Base-by-base conservation (phyloP, 2,888 invertebrate species). In the Ormyrus labotus region DNA sequence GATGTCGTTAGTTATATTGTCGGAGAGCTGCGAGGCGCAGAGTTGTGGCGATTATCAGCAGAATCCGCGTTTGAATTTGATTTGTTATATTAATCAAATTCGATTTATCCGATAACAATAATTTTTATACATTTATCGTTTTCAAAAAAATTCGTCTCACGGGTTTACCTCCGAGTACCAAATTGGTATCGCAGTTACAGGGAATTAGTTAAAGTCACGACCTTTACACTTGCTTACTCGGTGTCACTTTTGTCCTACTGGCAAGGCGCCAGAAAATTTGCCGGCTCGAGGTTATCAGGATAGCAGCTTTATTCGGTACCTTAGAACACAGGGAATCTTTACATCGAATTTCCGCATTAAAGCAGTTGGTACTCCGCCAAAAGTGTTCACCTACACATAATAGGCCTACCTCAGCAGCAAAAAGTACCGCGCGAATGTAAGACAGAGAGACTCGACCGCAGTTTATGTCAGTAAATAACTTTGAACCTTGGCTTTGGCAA, bases 321-420 rank as follows among this genome's bases (percentile, higher is more conserved):
- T 67, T 67, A 67, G 53, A 67, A 67, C 53, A 53, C n/a, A 67
- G 50, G 45, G 34, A n/a, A 55, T 45, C 53, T 55, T 55, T 34
- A 55, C 64, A 68, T 68, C 55, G 68, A 55, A 68, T 68, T 68
- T 68, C 68, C 55, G n/a, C 34, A 45, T 34, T 67, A 64, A n/a
- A n/a, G 3, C 0, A 34, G 34, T 51, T 13, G 68, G 68, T 13
- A 55, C 19, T 10, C 1, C 2, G 11, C 51, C 68, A 50, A 50
- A 13, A 64, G 50, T 8, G 34, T 34, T 34, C 34, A 34, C 34
- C 34, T 34, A 64, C 47, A 64, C 50, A 4, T 58, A 13, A 11
- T 58, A 13, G 34, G 34, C 34, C 34, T 2, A 34, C 34, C 34
- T 34, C 34, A 34, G 34, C 34, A 1, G 34, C 34, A 34, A 34